These are phyloP conservation scores for Adelosebastes latens DNA, from an alignment of 2,797 vertebrate species.

Conservation along the genomic window DNA sequence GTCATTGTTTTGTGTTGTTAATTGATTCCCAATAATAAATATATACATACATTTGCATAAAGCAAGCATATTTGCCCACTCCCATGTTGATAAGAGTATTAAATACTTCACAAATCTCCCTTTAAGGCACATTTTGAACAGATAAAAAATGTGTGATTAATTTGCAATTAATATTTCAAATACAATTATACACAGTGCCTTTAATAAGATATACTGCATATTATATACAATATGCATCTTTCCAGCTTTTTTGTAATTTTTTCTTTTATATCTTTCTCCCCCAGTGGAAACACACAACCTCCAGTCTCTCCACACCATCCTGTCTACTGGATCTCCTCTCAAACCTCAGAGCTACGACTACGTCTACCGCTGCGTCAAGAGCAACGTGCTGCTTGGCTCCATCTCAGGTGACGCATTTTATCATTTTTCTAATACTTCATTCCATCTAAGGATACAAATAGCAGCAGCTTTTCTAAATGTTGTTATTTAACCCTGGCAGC, in stretches of 20 bases:
- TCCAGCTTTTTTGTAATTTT: background rate
- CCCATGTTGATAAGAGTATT: too few species aligned
- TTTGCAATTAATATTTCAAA: too few species aligned
- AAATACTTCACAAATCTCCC: too few species aligned
- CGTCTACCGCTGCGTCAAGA: conserved; percentile 92
- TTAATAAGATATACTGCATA: background rate
- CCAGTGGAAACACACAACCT: conserved; percentile 92
- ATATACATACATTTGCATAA: too few species aligned
- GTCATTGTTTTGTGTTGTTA: too few species aligned
- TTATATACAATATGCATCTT: background rate
- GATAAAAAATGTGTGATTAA: too few species aligned
- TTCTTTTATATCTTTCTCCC: background rate
- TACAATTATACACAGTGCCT: background rate
- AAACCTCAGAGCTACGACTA: conserved; percentile 95
- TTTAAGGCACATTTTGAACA: too few species aligned
- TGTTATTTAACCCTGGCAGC: background rate
- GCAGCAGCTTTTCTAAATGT: background rate
- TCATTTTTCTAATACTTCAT: background rate
- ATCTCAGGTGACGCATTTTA: conserved; percentile 88
- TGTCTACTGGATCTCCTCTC: conserved; percentile 94
- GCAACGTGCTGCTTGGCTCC: conserved; percentile 90
- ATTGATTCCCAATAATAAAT: too few species aligned
- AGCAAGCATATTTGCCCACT: too few species aligned
- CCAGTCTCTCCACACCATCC: conserved; percentile 92
- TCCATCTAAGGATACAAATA: background rate